A percentile compares a stretch with the other conserved stretches of the same genome.
Evolutionary conservation across 1,140 invertebrate species (phyloP).

Genomic region (Catajapyx aquilonaris): DNA sequence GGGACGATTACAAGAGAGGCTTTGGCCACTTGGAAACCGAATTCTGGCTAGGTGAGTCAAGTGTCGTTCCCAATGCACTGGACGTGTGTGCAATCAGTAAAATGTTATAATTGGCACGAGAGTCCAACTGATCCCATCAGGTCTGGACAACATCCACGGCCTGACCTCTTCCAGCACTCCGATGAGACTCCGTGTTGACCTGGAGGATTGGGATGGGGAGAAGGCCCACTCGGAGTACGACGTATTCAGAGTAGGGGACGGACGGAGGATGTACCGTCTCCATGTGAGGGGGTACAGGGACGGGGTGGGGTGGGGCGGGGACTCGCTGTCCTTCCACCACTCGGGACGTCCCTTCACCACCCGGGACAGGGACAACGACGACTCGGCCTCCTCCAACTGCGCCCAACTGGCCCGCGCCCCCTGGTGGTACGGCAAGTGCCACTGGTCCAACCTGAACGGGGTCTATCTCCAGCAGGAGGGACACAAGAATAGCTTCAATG

Average conservation of each 20-base stretch:
- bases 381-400: slow-evolving; percentile 15
- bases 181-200: slow-evolving; percentile 12
- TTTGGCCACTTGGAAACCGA: too few relatives aligned
- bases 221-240: slow-evolving; percentile 11
- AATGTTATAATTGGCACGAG: too few relatives aligned
- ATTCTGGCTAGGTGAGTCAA: too few relatives aligned
- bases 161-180: too few relatives aligned
- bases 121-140: too few relatives aligned
- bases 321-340: slow-evolving; percentile 13
- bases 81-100: too few relatives aligned
- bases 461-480: slow-evolving; percentile 16
- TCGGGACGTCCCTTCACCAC: slow-evolving; percentile 16
- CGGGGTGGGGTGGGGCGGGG: too few relatives aligned
- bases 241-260: slow-evolving; percentile 11
- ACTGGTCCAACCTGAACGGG: slow-evolving; percentile 19
- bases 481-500: slow-evolving; percentile 6
- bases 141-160: too few relatives aligned
- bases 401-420: slow-evolving; percentile 15
- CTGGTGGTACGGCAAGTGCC: slow-evolving; percentile 24
- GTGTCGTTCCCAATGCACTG: too few relatives aligned
- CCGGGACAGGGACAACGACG: slow-evolving; percentile 16
- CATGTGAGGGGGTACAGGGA: too few relatives aligned
- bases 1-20: too few relatives aligned
- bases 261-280: slow-evolving; percentile 7
- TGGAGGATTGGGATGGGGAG: slow-evolving; percentile 13